phyloP scores from a whole-genome alignment of 2,888 invertebrate species.

The Hydraecia micacea region DNA sequence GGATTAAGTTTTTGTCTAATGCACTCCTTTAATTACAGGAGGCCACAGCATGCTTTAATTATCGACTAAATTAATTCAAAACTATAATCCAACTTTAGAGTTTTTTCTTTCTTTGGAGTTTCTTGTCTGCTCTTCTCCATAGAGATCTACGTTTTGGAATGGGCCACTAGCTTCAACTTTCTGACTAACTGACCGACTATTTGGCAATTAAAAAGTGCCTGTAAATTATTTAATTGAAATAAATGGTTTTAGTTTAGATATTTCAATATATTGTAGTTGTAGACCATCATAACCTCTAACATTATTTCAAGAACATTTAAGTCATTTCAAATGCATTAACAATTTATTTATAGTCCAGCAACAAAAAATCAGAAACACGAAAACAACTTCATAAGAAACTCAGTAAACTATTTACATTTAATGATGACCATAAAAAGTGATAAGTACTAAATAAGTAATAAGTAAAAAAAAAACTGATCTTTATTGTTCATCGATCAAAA shows the following conservation, averaged over 20 bases:
- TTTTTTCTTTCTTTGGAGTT: too few relatives aligned
- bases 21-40: neutral
- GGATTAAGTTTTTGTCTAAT: neutral
- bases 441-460: neutral
- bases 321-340: neutral
- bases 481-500: slow-evolving; percentile 36
- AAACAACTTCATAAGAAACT: slow-evolving; percentile 15
- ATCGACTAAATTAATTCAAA: neutral
- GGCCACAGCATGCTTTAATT: neutral
- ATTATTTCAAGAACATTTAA: neutral
- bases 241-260: too few relatives aligned
- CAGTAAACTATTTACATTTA: neutral
- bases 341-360: neutral
- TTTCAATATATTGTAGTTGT: neutral
- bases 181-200: too few relatives aligned
- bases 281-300: neutral
- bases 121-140: too few relatives aligned
- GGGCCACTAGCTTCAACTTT: too few relatives aligned
- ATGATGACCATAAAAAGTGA: slow-evolving; percentile 20
- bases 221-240: too few relatives aligned
- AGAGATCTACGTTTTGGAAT: too few relatives aligned
- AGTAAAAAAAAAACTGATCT: slow-evolving; percentile 16
- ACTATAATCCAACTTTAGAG: too few relatives aligned
- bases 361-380: slow-evolving; percentile 8
- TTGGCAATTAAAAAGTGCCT: too few relatives aligned